Evolutionary conservation across 2,888 invertebrate genomes (phyloP), one percentile per base, ranked within the genome.

Genomic region (Mythimna lalbum): DNA sequence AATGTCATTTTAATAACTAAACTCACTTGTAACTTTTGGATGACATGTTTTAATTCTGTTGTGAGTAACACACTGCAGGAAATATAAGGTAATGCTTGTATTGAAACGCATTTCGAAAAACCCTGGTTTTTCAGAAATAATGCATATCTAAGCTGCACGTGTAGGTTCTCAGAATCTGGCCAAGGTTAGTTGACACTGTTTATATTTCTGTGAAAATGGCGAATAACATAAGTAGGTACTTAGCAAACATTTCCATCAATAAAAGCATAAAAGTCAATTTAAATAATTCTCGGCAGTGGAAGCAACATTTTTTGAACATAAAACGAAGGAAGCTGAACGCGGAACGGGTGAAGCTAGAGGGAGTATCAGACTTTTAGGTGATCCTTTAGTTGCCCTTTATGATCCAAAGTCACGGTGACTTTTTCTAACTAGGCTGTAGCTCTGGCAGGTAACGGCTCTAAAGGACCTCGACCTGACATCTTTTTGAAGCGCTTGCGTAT

Each of bases 1-100:
- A 81, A 83, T 76, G 33, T 73, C 1, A 70, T 76, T 71, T 75
- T 55, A 75, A 80, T 72, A 72, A 62, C n/a, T 55, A 65, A 78
- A 31, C 33, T 59, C 14, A 76, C 31, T 27, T 76, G 61, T 72
- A 56, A 56, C 27, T 52, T 71, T 73, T 63, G 23, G 1, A 59
- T 75, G 21, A 63, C 12, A 23, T 49, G 43, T 61, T 21, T 19
- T 31, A 12, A 49, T 39, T 43, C n/a, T 49, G 49, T 31, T 47
- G 19, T 12, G 14, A 49, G 14, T 2, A 36, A 27, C 23, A 43
- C 5, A 12, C 17, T 77, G 47, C 7, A 47, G 27, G 27, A 47
- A 60, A 49, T 21, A 33, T 4, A 17, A 17, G 43, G 12, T 14
- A 39, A 31, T 17, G 7, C 27, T 19, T 14, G 56, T 23, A 43